Percentiles rank a stretch among this genome's conserved stretches.
These are phyloP conservation scores for Entelurus aequoreus DNA, from an alignment of 2,113 vertebrate genomes.

Conservation along the genomic window DNA sequence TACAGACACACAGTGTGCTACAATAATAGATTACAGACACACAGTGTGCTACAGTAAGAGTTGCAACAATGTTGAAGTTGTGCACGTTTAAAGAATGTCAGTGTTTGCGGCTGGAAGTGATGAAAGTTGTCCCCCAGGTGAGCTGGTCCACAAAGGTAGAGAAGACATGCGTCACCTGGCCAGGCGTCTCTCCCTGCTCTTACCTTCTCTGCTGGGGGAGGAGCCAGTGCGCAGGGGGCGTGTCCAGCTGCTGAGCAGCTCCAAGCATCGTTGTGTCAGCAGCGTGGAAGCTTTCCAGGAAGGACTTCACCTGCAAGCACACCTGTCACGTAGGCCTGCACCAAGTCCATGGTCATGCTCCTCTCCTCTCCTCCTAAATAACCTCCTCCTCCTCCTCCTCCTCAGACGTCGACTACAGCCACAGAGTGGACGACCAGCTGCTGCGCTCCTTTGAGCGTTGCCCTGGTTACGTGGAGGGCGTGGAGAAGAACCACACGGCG, in stretches of 20 bases:
- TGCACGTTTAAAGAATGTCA: too few relatives aligned
- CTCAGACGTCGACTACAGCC: constrained; percentile 68
- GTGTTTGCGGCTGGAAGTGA: too few relatives aligned
- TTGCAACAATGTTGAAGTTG: too few relatives aligned
- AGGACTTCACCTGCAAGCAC: constrained; percentile 48
- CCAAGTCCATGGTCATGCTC: not conserved
- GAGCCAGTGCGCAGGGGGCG: constrained; percentile 55
- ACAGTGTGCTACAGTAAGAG: too few relatives aligned
- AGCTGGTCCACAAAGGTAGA: constrained; percentile 79
- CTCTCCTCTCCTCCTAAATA: not conserved
- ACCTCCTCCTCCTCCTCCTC: not conserved
- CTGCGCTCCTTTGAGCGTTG: constrained; percentile 93
- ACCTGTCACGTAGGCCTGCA: not conserved
- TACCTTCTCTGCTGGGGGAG: constrained; percentile 77
- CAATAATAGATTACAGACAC: too few relatives aligned
- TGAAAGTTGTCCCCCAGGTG: constrained; percentile 31
- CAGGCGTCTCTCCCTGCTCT: constrained; percentile 71
- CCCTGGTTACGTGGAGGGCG: constrained; percentile 77
- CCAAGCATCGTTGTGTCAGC: constrained; percentile 87
- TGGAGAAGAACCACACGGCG: constrained; percentile 82
- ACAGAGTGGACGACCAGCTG: constrained; percentile 81
- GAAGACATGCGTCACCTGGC: constrained; percentile 82
- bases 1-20: too few relatives aligned
- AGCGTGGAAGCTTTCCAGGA: constrained; percentile 83
- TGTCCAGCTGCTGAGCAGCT: constrained; percentile 80